These are phyloP conservation scores for Ochotona princeps DNA, from an alignment of 2,113 vertebrate genomes.

Conservation along the genomic window DNA sequence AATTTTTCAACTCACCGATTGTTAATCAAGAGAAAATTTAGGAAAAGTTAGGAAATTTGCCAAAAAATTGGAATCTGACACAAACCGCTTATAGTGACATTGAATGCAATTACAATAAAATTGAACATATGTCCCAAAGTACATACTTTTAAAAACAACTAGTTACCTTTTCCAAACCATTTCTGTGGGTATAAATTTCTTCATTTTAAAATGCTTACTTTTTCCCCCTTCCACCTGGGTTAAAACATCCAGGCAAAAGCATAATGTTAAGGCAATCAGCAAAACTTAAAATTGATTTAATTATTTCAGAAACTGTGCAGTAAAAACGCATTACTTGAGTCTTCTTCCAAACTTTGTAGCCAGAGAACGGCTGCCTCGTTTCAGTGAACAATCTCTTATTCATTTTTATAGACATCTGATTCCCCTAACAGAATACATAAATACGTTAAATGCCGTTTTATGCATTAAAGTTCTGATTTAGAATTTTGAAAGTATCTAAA, in stretches of 20 bases:
- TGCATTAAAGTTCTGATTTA: not conserved
- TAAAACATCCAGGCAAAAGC: not conserved
- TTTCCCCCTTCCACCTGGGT: not conserved
- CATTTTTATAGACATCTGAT: not conserved
- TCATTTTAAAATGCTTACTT: not conserved
- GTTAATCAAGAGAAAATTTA: slow-evolving; percentile 58
- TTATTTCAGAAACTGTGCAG: not conserved
- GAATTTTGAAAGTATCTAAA: slow-evolving; percentile 26
- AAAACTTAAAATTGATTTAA: slow-evolving; percentile 40
- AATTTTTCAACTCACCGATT: slow-evolving; percentile 79
- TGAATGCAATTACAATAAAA: not conserved
- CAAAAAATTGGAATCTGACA: slow-evolving; percentile 61
- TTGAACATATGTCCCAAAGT: slow-evolving; percentile 2
- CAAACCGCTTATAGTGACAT: not conserved
- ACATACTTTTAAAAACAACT: not conserved
- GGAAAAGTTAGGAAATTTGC: slow-evolving; percentile 60
- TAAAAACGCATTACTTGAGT: not conserved
- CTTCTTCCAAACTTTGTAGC: rapidly evolving
- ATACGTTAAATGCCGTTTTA: not conserved
- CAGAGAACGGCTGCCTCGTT: rapidly evolving
- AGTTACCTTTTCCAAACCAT: not conserved
- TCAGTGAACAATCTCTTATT: rapidly evolving
- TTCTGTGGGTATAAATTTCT: not conserved
- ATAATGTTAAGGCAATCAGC: not conserved
- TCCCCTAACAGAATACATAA: not conserved